Base-by-base conservation (phyloP, 1,140 invertebrate genomes). In the Brachionus sp. region DNA sequence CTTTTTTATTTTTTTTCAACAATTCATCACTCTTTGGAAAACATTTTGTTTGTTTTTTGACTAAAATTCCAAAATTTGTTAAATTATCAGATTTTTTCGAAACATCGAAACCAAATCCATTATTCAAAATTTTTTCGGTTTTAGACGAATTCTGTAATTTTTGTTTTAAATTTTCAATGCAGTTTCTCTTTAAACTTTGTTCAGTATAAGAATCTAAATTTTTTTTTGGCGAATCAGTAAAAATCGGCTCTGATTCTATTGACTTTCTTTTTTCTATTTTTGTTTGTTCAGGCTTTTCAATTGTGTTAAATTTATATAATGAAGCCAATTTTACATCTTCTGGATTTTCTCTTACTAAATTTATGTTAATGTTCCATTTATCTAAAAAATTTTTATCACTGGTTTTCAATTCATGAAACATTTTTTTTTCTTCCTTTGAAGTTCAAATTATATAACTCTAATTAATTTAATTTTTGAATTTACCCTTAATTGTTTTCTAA, bases 401-500 rank as follows among this genome's bases (percentile, higher is more conserved):
- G 12, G 91, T 90, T 86, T 92, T 90, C 84, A 91, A 90, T 29
- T 90, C 90, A 87, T 94, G 92, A 0, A 94, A 85, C 86, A 94
- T 92, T 86, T 93, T 93, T 89, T 94, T 90, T 83, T 88, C 88
- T 64, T 85, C 84, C 88, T 90, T 77, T 35, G 86, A 85, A 10
- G 16, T 42, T 23, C 13, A 37, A 66, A 13, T n/a, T 33, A 66
- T 1, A 33, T 35, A 37, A 35, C 5, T 46, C n/a, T 46, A 3
- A 66, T 33, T 23, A 33, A 66, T n/a, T 23, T 0, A 35, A 33
- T 57, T 1, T 25, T 7, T 23, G 4, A 50, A 85, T 90, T 89
- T 91, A 95, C 94, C 84, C 96, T 92, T 90, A 98, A 96, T 85
- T 92, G 91, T 68, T 93, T 91, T 84, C 96, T 90, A 12, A 96